Evolutionary conservation across 2,888 invertebrate genomes (phyloP).

Genomic region (Phortica magna): DNA sequence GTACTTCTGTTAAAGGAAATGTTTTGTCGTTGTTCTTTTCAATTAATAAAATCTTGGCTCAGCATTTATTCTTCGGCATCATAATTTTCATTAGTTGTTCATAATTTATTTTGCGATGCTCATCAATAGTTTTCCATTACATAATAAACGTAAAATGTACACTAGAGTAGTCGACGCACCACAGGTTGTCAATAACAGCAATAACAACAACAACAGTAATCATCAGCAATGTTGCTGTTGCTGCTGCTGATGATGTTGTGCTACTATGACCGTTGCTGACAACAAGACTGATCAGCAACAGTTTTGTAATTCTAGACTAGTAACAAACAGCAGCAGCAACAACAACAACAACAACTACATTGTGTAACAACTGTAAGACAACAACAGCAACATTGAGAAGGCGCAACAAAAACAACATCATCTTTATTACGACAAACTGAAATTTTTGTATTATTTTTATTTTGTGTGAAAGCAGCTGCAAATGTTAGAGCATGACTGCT

Average conservation of each 20-base stretch:
- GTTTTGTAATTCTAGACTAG: conserved; percentile 33
- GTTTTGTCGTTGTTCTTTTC: too few relatives aligned
- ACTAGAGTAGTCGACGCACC: conserved; percentile 20
- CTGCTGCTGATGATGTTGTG: conserved; percentile 22
- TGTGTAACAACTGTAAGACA: neutral
- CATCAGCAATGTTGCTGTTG: conserved; percentile 9
- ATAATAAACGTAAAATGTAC: conserved; percentile 19
- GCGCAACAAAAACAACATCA: conserved; percentile 18
- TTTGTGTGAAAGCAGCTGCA: conserved; percentile 33
- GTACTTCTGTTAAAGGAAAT: too few relatives aligned
- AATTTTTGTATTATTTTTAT: neutral
- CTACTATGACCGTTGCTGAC: neutral
- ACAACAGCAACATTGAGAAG: neutral
- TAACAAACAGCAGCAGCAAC: conserved; percentile 18
- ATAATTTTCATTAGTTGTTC: neutral
- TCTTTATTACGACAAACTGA: neutral
- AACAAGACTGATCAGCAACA: conserved; percentile 22
- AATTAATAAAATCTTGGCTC: neutral
- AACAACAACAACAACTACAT: neutral
- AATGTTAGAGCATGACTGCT: conserved; percentile 30
- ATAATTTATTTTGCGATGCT: neutral
- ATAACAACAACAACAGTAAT: conserved; percentile 11
- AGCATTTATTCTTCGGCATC: neutral
- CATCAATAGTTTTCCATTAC: conserved; percentile 15
- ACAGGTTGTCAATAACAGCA: conserved; percentile 26